These are phyloP conservation scores for Nestor notabilis DNA, from an alignment of 2,113 vertebrate genomes.

Conservation along the genomic window DNA sequence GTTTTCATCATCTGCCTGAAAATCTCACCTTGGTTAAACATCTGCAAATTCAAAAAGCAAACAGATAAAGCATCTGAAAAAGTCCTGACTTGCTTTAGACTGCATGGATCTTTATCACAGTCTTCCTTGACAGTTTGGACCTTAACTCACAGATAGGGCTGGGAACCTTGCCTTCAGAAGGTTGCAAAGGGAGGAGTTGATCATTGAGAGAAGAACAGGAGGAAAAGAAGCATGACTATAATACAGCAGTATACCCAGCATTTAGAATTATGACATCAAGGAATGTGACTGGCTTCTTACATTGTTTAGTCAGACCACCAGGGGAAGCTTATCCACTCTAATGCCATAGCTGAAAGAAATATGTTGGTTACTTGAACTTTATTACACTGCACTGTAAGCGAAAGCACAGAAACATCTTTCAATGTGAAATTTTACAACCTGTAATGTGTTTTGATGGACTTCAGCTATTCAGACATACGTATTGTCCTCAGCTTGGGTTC, in stretches of 20 bases:
- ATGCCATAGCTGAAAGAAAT: not conserved
- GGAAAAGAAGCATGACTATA: not conserved
- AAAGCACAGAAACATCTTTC: not conserved
- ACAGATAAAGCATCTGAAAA: not conserved
- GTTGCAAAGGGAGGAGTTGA: not conserved
- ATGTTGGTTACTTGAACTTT: not conserved
- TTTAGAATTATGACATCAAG: not conserved
- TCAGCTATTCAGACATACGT: not conserved
- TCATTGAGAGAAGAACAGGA: not conserved
- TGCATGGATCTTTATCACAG: not conserved
- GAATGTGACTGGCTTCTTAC: not conserved
- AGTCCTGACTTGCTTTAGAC: not conserved
- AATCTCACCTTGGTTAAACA: not conserved
- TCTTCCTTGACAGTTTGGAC: constrained; percentile 32
- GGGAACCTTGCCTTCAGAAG: not conserved
- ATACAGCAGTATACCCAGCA: not conserved
- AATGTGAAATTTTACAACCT: not conserved
- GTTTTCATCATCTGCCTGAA: not conserved
- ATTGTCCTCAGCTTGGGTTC: not conserved
- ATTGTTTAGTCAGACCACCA: not conserved
- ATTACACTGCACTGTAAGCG: not conserved
- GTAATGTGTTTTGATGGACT: not conserved
- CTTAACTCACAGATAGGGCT: not conserved
- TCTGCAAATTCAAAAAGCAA: not conserved
- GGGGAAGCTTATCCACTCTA: not conserved